These are phyloP conservation scores for Catocala sponsa DNA, from an alignment of 2,888 invertebrate species.

Conservation along the genomic window DNA sequence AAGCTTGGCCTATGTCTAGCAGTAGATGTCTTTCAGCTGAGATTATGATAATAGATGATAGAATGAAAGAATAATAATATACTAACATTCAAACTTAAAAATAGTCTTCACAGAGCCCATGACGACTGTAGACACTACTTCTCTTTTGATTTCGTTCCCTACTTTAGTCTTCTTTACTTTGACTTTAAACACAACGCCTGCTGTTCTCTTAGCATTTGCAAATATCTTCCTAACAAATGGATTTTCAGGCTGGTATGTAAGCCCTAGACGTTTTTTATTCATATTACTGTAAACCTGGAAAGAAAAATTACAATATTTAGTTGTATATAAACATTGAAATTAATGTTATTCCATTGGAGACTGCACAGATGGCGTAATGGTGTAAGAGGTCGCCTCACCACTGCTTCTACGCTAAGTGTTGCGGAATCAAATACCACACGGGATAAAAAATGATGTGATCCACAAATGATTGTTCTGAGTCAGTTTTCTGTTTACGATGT, in stretches of 20 bases:
- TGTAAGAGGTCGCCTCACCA: too few species aligned
- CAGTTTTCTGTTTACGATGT: too few species aligned
- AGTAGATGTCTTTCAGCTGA: too few species aligned
- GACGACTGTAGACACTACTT: conserved; percentile 83
- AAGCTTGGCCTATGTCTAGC: too few species aligned
- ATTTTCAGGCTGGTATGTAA: conserved; percentile 94
- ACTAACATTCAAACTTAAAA: conserved; percentile 90
- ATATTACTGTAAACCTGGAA: conserved; percentile 71
- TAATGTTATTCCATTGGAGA: too few species aligned
- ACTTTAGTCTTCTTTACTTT: conserved; percentile 87
- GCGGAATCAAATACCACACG: too few species aligned
- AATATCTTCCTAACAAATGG: conserved; percentile 93
- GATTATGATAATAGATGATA: too few species aligned
- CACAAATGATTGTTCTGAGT: too few species aligned
- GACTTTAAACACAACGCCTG: conserved; percentile 92
- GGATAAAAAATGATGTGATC: too few species aligned
- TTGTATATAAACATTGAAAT: too few species aligned
- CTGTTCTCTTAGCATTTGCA: conserved; percentile 90
- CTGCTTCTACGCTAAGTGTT: too few species aligned
- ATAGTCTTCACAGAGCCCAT: conserved; percentile 89
- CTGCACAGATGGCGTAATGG: too few species aligned
- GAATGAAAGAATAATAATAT: neutral
- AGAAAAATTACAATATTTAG: neutral
- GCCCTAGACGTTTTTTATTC: conserved; percentile 89
- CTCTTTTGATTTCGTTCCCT: conserved; percentile 70